Evolutionary conservation across 1,140 invertebrate genomes (phyloP).

Genomic region (Leptoteleia sp.): DNA sequence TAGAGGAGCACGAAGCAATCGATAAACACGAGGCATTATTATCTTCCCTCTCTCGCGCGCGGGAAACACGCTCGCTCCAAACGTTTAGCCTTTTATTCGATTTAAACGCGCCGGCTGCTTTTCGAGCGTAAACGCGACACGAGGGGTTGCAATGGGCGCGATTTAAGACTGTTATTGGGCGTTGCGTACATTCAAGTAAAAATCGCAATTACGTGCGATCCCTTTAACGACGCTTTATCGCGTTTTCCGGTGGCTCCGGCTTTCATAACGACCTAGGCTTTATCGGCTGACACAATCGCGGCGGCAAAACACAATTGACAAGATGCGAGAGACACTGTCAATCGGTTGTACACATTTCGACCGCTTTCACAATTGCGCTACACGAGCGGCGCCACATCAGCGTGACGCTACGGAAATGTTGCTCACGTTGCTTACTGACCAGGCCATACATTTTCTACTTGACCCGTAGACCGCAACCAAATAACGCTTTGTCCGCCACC

Average conservation of each 20-base stretch:
- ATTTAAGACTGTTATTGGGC: slow-evolving; percentile 10
- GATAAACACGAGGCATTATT: slow-evolving; percentile 17
- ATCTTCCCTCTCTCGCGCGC: slow-evolving; percentile 9
- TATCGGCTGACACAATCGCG: too few species aligned
- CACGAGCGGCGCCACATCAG: slow-evolving; percentile 45
- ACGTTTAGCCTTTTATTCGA: neutral
- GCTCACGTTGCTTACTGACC: slow-evolving; percentile 65
- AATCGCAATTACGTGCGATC: slow-evolving; percentile 12
- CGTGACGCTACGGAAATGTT: slow-evolving; percentile 54
- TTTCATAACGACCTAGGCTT: slow-evolving; percentile 23
- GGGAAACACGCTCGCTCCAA: slow-evolving; percentile 10
- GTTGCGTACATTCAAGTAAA: slow-evolving; percentile 3
- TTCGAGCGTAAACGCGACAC: neutral
- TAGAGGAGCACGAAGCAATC: slow-evolving; percentile 4
- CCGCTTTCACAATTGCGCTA: slow-evolving; percentile 37
- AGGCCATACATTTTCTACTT: slow-evolving; percentile 66
- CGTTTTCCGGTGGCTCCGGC: slow-evolving; percentile 24
- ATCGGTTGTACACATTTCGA: slow-evolving; percentile 8
- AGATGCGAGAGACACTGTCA: neutral
- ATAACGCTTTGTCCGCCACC: slow-evolving; percentile 17
- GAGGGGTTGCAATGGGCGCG: neutral
- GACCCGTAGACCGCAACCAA: slow-evolving; percentile 61
- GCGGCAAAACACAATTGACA: slow-evolving; percentile 31
- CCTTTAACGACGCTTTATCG: slow-evolving; percentile 23
- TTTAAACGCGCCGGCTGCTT: neutral